Evolutionary conservation across 2,797 vertebrate genomes (phyloP).

Genomic region (Alosa sapidissima): DNA sequence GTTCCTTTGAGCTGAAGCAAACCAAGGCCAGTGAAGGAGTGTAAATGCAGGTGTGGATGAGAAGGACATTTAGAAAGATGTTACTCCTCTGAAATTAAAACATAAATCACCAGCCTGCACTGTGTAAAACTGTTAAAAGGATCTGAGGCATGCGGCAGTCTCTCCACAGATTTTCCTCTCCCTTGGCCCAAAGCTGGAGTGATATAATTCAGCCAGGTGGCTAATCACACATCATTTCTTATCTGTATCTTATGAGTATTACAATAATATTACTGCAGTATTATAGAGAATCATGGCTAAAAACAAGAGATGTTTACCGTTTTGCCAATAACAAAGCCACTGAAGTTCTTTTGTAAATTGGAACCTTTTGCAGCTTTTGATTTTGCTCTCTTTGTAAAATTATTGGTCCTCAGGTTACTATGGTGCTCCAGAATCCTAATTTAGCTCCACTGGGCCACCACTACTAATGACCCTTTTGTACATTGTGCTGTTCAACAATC

Average conservation of each 20-base stretch:
- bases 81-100: slow-evolving; percentile 42
- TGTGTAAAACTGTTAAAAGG: slow-evolving; percentile 33
- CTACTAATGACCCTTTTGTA: background rate
- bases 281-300: background rate
- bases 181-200: background rate
- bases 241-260: background rate
- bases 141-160: slow-evolving; percentile 30
- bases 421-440: background rate
- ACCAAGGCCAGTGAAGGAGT: background rate
- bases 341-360: no score
- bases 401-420: background rate
- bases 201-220: background rate
- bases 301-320: background rate
- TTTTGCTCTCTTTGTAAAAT: background rate
- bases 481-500: background rate
- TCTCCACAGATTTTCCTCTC: slow-evolving; percentile 27
- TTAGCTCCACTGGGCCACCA: background rate
- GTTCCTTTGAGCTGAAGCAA: background rate
- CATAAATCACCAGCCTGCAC: slow-evolving; percentile 42
- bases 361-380: background rate
- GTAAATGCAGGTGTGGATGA: slow-evolving; percentile 6
- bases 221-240: background rate
- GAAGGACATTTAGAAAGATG: slow-evolving; percentile 29
- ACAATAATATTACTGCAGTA: background rate
- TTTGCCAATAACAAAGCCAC: background rate